Conservation (phyloP, 64 coral and sea anemone species). For the Exaiptasia diaphana region DNA sequence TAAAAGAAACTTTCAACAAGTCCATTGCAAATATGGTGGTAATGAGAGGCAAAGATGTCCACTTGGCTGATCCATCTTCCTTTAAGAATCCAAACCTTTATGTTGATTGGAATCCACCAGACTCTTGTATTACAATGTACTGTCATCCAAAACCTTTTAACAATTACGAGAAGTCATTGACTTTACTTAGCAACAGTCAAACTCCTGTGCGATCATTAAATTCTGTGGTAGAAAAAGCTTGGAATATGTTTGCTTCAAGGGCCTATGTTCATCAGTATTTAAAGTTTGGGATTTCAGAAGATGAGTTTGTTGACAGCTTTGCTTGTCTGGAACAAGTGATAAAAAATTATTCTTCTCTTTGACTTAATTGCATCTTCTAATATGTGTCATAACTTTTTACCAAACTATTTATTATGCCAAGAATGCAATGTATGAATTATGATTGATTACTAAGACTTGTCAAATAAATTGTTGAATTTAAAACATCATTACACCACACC, state of each 20-base stretch:
- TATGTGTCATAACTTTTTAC: no score
- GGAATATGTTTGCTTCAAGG: slow-evolving; percentile 95
- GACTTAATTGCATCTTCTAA: no score
- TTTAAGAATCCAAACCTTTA: slow-evolving; percentile 72
- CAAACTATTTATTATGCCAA: no score
- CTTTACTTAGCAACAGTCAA: slow-evolving; percentile 92
- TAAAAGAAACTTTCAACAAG: slow-evolving; percentile 71
- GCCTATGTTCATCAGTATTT: slow-evolving; percentile 98
- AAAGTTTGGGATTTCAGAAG: slow-evolving; percentile 89
- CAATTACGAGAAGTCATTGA: slow-evolving; percentile 81
- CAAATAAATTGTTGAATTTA: no score
- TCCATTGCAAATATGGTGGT: slow-evolving; percentile 79
- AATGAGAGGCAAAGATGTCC: slow-evolving; percentile 82
- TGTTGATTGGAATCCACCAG: slow-evolving; percentile 71
- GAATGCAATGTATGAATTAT: no score
- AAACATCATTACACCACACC: no score
- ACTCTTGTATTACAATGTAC: slow-evolving; percentile 14
- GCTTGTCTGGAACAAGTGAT: slow-evolving; percentile 88
- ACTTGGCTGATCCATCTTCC: slow-evolving; percentile 55
- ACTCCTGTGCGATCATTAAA: slow-evolving; percentile 82
- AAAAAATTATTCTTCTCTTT: slow-evolving; percentile 78
- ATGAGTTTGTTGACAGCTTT: slow-evolving; percentile 98
- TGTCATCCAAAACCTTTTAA: slow-evolving; percentile 92
- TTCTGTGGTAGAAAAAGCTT: slow-evolving; percentile 86
- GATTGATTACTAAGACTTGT: no score